A percentile compares a stretch with the other conserved stretches of the same genome.
Evolutionary conservation across 2,113 vertebrate genomes (phyloP).

Genomic region (Rhodinocichla rosea): DNA sequence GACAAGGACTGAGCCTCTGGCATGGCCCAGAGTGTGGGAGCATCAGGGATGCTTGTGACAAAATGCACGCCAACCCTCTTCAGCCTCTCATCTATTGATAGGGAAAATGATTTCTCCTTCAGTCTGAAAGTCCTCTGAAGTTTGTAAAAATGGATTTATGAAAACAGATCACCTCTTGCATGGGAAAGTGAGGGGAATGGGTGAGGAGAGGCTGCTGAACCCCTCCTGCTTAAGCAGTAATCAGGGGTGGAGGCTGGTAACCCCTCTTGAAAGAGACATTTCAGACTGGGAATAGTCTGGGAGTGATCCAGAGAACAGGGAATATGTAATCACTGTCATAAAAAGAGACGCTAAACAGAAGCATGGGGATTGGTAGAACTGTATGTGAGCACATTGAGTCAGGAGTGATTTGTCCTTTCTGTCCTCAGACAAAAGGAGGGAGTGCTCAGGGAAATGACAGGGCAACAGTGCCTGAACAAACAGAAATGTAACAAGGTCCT

Average conservation of each 20-base stretch:
- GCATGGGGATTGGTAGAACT: neutral
- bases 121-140: neutral
- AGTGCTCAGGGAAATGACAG: neutral
- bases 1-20: neutral
- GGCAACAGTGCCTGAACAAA: neutral
- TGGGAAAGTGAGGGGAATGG: neutral
- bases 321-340: neutral
- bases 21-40: neutral
- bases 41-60: neutral
- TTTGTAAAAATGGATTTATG: neutral
- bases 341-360: neutral
- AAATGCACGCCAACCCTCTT: rapidly evolving
- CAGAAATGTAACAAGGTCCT: neutral
- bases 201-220: neutral
- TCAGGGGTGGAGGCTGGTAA: neutral
- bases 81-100: neutral
- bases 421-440: neutral
- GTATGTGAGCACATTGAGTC: rapidly evolving
- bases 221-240: neutral
- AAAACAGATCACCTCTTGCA: neutral
- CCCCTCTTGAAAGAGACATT: neutral
- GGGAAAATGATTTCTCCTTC: neutral
- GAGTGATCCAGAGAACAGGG: neutral
- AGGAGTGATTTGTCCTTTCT: neutral
- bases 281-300: neutral